These are phyloP conservation scores for Teleopsis dalmanni DNA, from an alignment of 1,140 invertebrate species.

Conservation along the genomic window DNA sequence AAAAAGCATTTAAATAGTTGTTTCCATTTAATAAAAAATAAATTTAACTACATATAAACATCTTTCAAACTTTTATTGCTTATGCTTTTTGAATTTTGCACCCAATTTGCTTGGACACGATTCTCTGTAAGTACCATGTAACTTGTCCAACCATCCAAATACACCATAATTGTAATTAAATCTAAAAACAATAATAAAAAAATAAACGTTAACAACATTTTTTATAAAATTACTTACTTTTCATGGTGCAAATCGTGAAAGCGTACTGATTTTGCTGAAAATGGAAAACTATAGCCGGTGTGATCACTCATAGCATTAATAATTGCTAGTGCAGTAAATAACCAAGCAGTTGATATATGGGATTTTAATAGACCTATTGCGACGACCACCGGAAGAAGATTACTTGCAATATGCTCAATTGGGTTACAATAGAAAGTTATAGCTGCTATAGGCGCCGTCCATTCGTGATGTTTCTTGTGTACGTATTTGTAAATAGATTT, in stretches of 20 bases:
- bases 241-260: constrained; percentile 85
- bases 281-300: constrained; percentile 80
- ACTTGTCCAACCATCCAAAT: constrained; percentile 69
- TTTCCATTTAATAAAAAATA: neutral
- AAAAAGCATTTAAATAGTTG: neutral
- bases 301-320: constrained; percentile 75
- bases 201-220: neutral
- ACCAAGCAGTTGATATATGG: constrained; percentile 69
- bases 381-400: constrained; percentile 69
- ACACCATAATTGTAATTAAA: constrained; percentile 82
- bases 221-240: constrained; percentile 53
- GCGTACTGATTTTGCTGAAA: constrained; percentile 71
- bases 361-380: constrained; percentile 69
- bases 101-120: neutral
- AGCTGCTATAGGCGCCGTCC: constrained; percentile 72
- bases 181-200: constrained; percentile 44
- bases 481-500: constrained; percentile 68
- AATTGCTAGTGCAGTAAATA: constrained; percentile 71
- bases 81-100: too few relatives aligned
- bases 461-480: constrained; percentile 79
- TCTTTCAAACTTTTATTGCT: neutral
- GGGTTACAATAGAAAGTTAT: constrained; percentile 81
- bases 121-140: constrained; percentile 63
- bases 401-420: constrained; percentile 74
- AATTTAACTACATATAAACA: neutral